A percentile compares a stretch with the other conserved stretches of the same genome.
These are phyloP conservation scores for Heliconius ethilla DNA, from an alignment of 2,888 invertebrate genomes.

Conservation along the genomic window DNA sequence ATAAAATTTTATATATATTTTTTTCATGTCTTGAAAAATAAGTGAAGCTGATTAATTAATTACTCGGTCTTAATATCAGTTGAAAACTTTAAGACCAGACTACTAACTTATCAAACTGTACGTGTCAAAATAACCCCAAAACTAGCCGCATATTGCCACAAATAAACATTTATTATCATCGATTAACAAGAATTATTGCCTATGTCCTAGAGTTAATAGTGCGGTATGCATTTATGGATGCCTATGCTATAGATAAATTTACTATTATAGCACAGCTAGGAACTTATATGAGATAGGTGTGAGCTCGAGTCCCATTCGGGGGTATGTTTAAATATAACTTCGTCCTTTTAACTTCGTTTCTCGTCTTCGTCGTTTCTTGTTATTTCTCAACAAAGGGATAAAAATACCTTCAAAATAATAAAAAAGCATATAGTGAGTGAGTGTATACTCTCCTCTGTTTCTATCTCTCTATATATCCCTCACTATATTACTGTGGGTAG, in stretches of 20 bases:
- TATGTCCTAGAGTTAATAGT: background rate
- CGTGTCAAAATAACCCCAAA: background rate
- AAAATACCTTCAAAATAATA: too few species aligned
- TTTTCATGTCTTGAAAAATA: too few species aligned
- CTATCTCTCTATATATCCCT: background rate
- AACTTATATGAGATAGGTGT: background rate
- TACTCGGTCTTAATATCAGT: background rate
- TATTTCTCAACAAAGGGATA: too few species aligned
- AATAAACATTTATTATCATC: background rate
- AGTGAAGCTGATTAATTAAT: too few species aligned
- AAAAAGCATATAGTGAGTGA: too few species aligned
- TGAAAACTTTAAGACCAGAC: background rate
- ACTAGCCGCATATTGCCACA: background rate
- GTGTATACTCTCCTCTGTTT: background rate
- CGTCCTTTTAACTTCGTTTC: too few species aligned
- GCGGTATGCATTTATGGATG: too few species aligned
- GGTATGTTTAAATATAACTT: background rate
- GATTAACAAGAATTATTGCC: background rate
- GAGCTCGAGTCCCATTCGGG: background rate
- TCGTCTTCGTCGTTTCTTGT: too few species aligned
- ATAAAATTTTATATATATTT: too few species aligned
- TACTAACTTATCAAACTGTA: background rate
- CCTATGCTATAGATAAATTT: too few species aligned
- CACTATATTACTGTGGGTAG: background rate
- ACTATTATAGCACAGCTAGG: too few species aligned